Base-by-base conservation (phyloP, 2,888 invertebrate species). In the Palloptera scutellata region DNA sequence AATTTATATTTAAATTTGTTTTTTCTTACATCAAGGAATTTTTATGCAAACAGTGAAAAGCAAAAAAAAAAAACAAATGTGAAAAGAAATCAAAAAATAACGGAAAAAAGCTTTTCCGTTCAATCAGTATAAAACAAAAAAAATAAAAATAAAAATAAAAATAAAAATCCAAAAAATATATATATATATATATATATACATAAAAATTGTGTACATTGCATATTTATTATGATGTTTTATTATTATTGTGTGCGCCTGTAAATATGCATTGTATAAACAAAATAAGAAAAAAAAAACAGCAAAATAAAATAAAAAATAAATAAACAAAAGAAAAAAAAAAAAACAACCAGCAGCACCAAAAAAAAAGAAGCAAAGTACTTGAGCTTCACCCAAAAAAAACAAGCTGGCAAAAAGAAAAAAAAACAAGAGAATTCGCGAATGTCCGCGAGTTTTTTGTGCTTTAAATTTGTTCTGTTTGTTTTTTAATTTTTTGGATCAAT, bases 61-160 rank as follows among this genome's bases (percentile, higher is more conserved):
- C 30, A 30, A 30, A 4, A 1, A 45, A 45, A 45, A 45, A 45
- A 1, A 45, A 45, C 13, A 13, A 45, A 12, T 45, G 13, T 12
- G 11, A 13, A 45, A 45, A 45, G 11, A 8, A 15, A 13, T 9
- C 17, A 54, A 60, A 40, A 55, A 51, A 60, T 40, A 40, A 57
- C n/a, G 15, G 15, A 51, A 6, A 55, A 15, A 68, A 67, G 55
- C 67, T 54, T 52, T 68, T 70, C 64, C 30, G 2, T 41, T 43
- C 43, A 40, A n/a, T 48, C 13, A 48, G 15, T 48, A 15, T 48
- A 15, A n/a, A 48, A 48, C n/a, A 48, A 48, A 48, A 11, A 48
- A 15, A 13, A 48, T 6, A 48, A 48, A 48, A 5, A 11, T 10
- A 20, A 30, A 20, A 61, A 61, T 20, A 48, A 15, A 45, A 61